A percentile compares a stretch with the other conserved stretches of the same genome.
Evolutionary conservation across 2,888 invertebrate species (phyloP).

Genomic region (Chrysina gloriosa): DNA sequence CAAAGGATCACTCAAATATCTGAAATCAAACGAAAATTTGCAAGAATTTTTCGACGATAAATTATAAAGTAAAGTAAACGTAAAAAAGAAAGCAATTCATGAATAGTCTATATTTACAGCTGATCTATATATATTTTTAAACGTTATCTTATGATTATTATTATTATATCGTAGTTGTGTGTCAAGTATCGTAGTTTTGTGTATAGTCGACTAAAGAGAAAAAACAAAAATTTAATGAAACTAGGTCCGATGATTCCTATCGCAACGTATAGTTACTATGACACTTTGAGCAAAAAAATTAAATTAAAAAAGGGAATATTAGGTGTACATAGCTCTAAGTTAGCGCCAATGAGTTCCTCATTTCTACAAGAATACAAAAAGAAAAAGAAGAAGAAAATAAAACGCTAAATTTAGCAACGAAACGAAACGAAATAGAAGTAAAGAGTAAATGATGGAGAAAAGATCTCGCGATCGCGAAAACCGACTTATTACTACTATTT

Average conservation of each 20-base stretch:
- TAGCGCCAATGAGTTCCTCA: slow-evolving; percentile 63
- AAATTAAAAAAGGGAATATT: slow-evolving; percentile 35
- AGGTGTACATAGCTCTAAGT: slow-evolving; percentile 53
- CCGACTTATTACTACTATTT: no score
- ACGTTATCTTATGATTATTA: slow-evolving; percentile 59
- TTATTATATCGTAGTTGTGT: slow-evolving; percentile 53
- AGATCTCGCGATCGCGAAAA: no score
- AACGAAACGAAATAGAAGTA: slow-evolving; percentile 4
- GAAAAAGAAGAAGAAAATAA: slow-evolving; percentile 21
- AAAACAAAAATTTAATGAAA: slow-evolving; percentile 28
- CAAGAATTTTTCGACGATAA: slow-evolving; percentile 18
- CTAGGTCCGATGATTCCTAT: slow-evolving; percentile 63
- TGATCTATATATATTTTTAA: slow-evolving; percentile 62
- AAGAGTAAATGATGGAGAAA: no score
- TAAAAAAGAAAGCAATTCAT: slow-evolving; percentile 51
- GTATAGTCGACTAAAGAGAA: slow-evolving; percentile 52
- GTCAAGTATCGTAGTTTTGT: slow-evolving; percentile 57
- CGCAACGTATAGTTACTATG: slow-evolving; percentile 67
- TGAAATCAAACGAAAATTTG: slow-evolving; percentile 19
- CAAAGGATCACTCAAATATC: slow-evolving; percentile 14
- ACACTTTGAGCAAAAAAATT: slow-evolving; percentile 46
- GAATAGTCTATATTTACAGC: slow-evolving; percentile 62
- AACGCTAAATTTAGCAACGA: slow-evolving; percentile 30
- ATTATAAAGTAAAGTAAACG: slow-evolving; percentile 4
- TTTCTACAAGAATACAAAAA: slow-evolving; percentile 54